These are phyloP conservation scores for Acronicta alni DNA, from an alignment of 2,888 invertebrate genomes.

Conservation along the genomic window DNA sequence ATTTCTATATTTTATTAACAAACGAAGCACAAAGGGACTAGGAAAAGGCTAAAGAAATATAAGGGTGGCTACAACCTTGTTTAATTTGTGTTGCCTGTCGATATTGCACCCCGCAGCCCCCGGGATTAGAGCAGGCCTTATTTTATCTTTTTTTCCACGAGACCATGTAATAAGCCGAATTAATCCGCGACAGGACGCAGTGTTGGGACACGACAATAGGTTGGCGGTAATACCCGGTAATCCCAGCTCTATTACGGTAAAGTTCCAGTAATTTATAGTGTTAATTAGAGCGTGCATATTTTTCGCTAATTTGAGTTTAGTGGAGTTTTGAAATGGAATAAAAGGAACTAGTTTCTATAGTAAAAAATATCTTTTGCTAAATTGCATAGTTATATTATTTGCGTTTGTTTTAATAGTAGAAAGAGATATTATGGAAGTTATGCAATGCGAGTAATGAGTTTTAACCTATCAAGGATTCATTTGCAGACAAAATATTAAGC, in stretches of 20 bases:
- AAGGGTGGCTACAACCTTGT: conserved; percentile 45
- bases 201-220: conserved; percentile 68
- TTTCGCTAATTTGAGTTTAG: conserved; percentile 56
- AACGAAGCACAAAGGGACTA: conserved; percentile 26
- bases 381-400: no score
- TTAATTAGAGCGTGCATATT: conserved; percentile 48
- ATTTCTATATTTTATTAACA: conserved; percentile 57
- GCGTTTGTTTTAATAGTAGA: no score
- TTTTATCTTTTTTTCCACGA: conserved; percentile 65
- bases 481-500: no score
- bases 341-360: conserved; percentile 17
- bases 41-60: conserved; percentile 40
- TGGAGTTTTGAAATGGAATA: conserved; percentile 36
- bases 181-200: conserved; percentile 62
- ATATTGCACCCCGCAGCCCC: conserved; percentile 60
- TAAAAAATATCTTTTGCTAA: background rate
- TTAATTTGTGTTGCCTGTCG: conserved; percentile 71
- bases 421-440: no score
- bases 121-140: conserved; percentile 62
- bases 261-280: conserved; percentile 57
- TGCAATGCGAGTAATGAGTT: no score
- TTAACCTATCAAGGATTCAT: no score
- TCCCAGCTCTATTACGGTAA: conserved; percentile 56
- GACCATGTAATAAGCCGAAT: conserved; percentile 70
- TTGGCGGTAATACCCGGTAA: conserved; percentile 64